phyloP scores from a whole-genome alignment of 1,140 invertebrate species.

The Dolichoris vasculosae region DNA sequence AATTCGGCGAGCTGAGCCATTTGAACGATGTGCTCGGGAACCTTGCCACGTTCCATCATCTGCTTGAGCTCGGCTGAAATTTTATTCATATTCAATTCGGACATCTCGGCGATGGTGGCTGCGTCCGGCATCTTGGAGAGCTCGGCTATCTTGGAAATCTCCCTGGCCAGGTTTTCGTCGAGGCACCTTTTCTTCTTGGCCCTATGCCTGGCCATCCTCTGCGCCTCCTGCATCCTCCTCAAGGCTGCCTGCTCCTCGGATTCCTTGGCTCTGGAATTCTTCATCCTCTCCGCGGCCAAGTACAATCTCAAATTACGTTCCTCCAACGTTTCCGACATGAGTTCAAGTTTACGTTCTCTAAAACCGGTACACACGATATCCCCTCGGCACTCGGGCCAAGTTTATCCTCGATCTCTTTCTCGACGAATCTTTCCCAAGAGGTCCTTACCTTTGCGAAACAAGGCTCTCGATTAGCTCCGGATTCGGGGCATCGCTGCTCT shows the following conservation, averaged over 20 bases:
- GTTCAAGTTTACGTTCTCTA: neutral
- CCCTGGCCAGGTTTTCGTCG: constrained; percentile 71
- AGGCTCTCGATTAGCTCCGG: neutral
- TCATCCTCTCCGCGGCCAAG: constrained; percentile 69
- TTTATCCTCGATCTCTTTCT: neutral
- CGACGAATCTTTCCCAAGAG: neutral
- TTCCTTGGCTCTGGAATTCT: constrained; percentile 70
- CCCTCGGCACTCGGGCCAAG: neutral
- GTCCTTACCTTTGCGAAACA: constrained; percentile 4
- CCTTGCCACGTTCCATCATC: constrained; percentile 74
- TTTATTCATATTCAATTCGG: constrained; percentile 73
- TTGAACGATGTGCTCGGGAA: constrained; percentile 73
- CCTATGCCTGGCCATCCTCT: constrained; percentile 71
- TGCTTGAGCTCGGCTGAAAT: constrained; percentile 73
- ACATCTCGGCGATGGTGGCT: constrained; percentile 70
- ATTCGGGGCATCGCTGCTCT: neutral
- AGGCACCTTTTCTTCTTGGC: constrained; percentile 73
- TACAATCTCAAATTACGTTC: constrained; percentile 68
- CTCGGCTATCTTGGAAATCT: constrained; percentile 73
- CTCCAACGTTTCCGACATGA: constrained; percentile 68
- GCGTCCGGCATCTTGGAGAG: constrained; percentile 72
- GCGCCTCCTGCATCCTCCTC: constrained; percentile 72
- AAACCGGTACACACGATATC: neutral
- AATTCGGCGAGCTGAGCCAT: constrained; percentile 74
- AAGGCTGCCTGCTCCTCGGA: constrained; percentile 70